These are phyloP conservation scores for Oscheius sp. DNA, from an alignment of 1,140 invertebrate genomes.

Conservation along the genomic window DNA sequence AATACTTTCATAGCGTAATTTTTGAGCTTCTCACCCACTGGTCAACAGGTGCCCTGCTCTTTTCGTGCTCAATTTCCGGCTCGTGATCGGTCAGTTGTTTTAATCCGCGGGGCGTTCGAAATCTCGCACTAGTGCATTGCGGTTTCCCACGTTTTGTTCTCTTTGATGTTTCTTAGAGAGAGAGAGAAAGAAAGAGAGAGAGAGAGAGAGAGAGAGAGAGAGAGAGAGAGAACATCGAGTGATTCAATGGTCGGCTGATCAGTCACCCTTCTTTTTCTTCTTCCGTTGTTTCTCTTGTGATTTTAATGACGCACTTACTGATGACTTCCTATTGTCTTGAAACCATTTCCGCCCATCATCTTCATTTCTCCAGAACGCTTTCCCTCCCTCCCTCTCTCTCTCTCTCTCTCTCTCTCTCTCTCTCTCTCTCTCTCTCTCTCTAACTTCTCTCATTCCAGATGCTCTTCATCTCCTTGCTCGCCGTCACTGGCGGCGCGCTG, in stretches of 20 bases:
- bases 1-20: not conserved
- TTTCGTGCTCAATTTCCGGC: too few species aligned
- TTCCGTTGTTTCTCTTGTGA: not conserved
- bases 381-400: not conserved
- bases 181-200: too few species aligned
- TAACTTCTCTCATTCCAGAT: constrained; percentile 1
- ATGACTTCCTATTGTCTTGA: not conserved
- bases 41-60: too few species aligned
- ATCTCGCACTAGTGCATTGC: too few species aligned
- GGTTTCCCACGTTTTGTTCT: too few species aligned
- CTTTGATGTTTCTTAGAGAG: too few species aligned
- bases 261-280: not conserved
- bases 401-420: not conserved
- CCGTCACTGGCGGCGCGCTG: not conserved
- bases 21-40: too few species aligned
- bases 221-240: too few species aligned
- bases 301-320: not conserved
- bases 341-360: not conserved
- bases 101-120: too few species aligned
- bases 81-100: too few species aligned
- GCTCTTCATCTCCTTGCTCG: not conserved
- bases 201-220: too few species aligned
- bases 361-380: not conserved
- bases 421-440: not conserved
- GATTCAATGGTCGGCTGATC: too few species aligned